Evolutionary conservation across 2,797 vertebrate genomes (phyloP).

Genomic region (Xiphophorus birchmanni): DNA sequence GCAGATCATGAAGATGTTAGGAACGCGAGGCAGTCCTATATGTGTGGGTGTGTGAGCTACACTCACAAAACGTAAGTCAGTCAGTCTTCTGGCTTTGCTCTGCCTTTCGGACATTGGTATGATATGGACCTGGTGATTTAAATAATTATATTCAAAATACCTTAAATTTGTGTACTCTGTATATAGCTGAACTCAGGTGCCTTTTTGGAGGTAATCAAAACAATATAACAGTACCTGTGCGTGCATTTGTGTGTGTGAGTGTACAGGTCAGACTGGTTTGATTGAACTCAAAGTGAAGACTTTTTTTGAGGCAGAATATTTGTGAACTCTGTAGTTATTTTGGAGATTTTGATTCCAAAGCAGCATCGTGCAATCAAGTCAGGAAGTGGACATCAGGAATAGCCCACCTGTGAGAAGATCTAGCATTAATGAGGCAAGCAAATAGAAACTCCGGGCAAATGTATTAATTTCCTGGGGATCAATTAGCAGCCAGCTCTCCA

Average conservation of each 20-base stretch:
- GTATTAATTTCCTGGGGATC: neutral
- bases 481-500: neutral
- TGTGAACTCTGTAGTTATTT: neutral
- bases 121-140: neutral
- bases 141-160: neutral
- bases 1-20: neutral
- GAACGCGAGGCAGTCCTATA: neutral
- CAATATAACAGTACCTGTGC: neutral
- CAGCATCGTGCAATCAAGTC: neutral
- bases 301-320: neutral
- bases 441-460: neutral
- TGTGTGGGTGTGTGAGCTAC: neutral
- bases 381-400: neutral
- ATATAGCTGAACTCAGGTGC: neutral
- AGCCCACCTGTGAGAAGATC: neutral
- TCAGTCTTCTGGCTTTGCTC: neutral
- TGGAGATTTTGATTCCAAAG: neutral
- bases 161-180: neutral
- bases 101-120: neutral
- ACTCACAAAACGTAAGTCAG: neutral
- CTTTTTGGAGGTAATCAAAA: neutral
- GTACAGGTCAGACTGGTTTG: neutral
- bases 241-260: too few relatives aligned
- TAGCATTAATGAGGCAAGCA: neutral
- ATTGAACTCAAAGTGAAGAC: neutral